These are phyloP conservation scores for Sphyrna mokarran DNA, from an alignment of 2,113 vertebrate species.

Conservation along the genomic window DNA sequence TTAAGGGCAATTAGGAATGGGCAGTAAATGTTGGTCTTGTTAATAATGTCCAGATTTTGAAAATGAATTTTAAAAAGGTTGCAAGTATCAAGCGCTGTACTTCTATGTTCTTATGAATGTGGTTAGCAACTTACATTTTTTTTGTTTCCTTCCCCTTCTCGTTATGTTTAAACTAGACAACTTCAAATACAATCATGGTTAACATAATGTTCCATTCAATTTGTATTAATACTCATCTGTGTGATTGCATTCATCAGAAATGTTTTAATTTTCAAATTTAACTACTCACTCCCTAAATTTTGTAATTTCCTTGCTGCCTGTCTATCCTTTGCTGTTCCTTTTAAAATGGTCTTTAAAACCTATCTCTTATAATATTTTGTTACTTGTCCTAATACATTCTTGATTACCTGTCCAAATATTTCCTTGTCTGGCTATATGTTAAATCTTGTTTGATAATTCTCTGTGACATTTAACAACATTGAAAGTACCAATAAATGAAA, in stretches of 20 bases:
- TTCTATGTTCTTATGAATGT: not conserved
- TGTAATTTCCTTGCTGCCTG: not conserved
- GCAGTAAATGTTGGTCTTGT: too few species aligned
- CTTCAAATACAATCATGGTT: not conserved
- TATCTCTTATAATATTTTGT: not conserved
- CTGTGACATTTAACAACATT: not conserved
- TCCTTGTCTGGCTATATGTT: not conserved
- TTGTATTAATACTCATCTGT: not conserved
- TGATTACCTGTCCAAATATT: not conserved
- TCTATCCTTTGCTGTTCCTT: not conserved
- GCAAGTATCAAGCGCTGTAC: too few species aligned
- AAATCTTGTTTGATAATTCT: not conserved
- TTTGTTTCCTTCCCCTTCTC: not conserved
- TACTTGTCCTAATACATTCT: not conserved
- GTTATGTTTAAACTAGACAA: not conserved
- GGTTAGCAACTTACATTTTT: not conserved
- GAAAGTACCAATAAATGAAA: not conserved
- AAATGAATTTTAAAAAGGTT: too few species aligned
- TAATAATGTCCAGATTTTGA: too few species aligned
- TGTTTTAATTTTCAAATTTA: not conserved
- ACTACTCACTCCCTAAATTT: not conserved
- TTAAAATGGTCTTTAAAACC: not conserved
- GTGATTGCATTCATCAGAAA: not conserved
- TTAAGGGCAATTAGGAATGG: too few species aligned
- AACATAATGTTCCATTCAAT: not conserved